Percentiles rank a stretch among this genome's conserved stretches.
Conservation (phyloP, 1,140 invertebrate species). For the Hirudo medicinalis region DNA sequence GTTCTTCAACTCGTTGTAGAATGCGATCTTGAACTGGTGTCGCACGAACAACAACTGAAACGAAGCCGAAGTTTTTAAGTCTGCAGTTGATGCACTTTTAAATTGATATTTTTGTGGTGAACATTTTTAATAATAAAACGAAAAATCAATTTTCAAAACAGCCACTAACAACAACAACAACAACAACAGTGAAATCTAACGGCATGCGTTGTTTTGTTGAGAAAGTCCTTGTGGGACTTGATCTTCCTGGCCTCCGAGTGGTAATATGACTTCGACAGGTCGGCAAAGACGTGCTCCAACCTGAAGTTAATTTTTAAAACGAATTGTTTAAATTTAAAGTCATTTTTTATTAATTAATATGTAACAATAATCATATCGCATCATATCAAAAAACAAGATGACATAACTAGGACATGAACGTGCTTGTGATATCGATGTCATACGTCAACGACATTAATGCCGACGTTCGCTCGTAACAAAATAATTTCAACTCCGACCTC, state of each 20-base stretch:
- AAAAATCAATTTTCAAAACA: no score
- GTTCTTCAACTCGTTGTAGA: conserved; percentile 81
- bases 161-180: no score
- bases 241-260: conserved; percentile 71
- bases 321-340: no score
- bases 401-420: no score
- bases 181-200: conserved; percentile 25
- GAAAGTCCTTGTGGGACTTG: conserved; percentile 71
- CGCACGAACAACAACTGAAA: conserved; percentile 66
- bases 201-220: conserved; percentile 81
- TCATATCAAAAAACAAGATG: no score
- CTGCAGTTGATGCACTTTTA: not conserved
- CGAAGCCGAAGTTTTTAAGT: not conserved
- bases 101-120: not conserved
- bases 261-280: conserved; percentile 82
- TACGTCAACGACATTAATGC: no score
- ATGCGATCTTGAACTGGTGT: conserved; percentile 95
- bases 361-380: no score
- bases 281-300: conserved; percentile 80
- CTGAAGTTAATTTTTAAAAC: conserved; percentile 24
- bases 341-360: no score
- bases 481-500: conserved; percentile 41
- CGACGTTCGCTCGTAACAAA: not conserved
- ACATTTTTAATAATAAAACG: no score
- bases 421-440: no score